A percentile compares a stretch with the other conserved stretches of the same genome.
phyloP scores from a whole-genome alignment of 2,797 vertebrate genomes.

The Harpagifer antarcticus region DNA sequence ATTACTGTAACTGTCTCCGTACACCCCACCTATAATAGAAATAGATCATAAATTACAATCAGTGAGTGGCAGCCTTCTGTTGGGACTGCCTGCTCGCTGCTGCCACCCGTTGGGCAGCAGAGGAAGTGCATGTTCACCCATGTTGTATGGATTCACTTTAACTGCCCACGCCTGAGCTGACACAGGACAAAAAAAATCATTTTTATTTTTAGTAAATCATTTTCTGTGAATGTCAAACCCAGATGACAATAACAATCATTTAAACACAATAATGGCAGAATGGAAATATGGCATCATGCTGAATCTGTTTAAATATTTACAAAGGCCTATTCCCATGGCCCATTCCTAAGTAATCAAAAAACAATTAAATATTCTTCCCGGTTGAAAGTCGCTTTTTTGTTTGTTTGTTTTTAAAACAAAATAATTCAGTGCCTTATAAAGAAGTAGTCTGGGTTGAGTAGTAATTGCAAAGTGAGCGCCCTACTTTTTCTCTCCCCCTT shows the following conservation, averaged over 20 bases:
- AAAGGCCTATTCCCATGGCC: conserved; percentile 87
- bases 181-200: conserved; percentile 53
- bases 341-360: conserved; percentile 88
- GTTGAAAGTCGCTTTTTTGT: conserved; percentile 85
- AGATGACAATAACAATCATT: conserved; percentile 83
- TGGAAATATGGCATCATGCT: conserved; percentile 85
- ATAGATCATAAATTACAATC: conserved; percentile 97
- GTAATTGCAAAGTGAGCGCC: conserved; percentile 85
- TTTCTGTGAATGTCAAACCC: conserved; percentile 75
- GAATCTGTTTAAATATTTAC: conserved; percentile 90
- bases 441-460: conserved; percentile 78
- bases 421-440: conserved; percentile 86
- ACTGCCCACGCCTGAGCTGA: conserved; percentile 58
- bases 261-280: conserved; percentile 84
- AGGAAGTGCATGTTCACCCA: conserved; percentile 32
- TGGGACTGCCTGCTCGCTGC: conserved; percentile 81
- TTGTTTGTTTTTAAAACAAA: conserved; percentile 87
- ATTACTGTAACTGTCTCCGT: conserved; percentile 98
- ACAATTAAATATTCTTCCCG: conserved; percentile 89
- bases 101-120: conserved; percentile 87
- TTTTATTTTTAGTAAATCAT: conserved; percentile 62
- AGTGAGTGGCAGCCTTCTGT: conserved; percentile 94
- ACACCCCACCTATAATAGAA: conserved; percentile 99
- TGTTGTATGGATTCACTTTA: conserved; percentile 26
- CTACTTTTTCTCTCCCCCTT: conserved; percentile 80